Conservation (phyloP, 92 coral and sea anemone genomes). For the Ricordea florida region DNA sequence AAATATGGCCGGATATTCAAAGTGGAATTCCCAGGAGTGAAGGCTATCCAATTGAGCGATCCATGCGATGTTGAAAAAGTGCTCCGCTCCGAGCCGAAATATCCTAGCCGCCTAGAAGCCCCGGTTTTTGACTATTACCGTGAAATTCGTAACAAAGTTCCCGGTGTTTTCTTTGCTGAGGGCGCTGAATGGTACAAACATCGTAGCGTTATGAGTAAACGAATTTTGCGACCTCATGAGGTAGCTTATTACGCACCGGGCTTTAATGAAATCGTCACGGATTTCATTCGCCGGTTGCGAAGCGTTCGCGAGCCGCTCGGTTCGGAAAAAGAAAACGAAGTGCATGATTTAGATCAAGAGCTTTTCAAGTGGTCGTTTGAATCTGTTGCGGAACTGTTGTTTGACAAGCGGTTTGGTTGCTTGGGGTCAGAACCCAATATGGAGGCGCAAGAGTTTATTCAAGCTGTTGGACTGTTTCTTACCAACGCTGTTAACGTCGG, state of each 20-base stretch:
- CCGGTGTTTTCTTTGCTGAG: conserved; percentile 71
- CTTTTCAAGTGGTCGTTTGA: conserved; percentile 82
- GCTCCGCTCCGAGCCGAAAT: conserved; percentile 61
- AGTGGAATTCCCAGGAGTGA: not conserved
- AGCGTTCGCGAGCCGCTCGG: conserved; percentile 32
- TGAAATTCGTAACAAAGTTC: conserved; percentile 38
- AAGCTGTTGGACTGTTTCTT: conserved; percentile 52
- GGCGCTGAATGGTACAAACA: conserved; percentile 71
- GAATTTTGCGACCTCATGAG: conserved; percentile 71
- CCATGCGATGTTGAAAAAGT: conserved; percentile 59
- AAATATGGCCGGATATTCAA: conserved; percentile 54
- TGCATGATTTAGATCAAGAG: conserved; percentile 53
- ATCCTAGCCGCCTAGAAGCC: conserved; percentile 49
- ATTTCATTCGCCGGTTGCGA: conserved; percentile 53
- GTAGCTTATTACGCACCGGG: conserved; percentile 60
- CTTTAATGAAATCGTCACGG: conserved; percentile 67
- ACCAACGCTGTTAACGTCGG: not conserved
- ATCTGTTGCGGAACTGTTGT: conserved; percentile 73
- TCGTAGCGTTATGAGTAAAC: conserved; percentile 66
- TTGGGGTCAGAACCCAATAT: conserved; percentile 37
- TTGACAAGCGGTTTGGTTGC: conserved; percentile 67
- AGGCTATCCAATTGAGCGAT: conserved; percentile 16
- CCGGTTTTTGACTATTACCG: conserved; percentile 52
- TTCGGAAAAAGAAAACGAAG: conserved; percentile 46
- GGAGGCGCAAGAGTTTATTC: conserved; percentile 55